phyloP scores from a whole-genome alignment of 2,797 vertebrate species.

The Lophius americanus region DNA sequence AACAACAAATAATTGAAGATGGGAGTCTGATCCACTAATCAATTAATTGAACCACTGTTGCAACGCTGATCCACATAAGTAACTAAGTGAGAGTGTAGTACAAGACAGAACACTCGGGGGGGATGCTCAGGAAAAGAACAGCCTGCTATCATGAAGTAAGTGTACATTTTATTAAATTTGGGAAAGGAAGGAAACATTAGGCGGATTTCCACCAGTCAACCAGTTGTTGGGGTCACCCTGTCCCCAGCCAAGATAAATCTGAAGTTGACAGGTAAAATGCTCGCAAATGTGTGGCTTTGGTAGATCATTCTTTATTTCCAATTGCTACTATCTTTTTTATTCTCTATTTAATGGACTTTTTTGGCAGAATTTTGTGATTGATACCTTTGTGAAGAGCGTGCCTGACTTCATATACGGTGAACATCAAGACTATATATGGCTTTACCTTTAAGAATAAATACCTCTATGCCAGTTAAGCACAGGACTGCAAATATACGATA shows the following conservation, averaged over 20 bases:
- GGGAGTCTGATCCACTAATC: no score
- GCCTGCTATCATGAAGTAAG: constrained; percentile 67
- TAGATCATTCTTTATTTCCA: neutral
- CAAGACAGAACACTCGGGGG: constrained; percentile 53
- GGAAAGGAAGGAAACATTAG: constrained; percentile 59
- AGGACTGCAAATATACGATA: constrained; percentile 34
- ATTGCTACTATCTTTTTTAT: no score
- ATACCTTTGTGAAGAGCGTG: neutral
- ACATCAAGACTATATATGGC: no score
- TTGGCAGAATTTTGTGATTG: neutral
- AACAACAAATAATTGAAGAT: no score
- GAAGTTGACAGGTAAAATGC: neutral
- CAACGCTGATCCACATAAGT: no score
- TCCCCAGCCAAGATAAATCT: neutral
- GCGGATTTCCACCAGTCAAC: constrained; percentile 54
- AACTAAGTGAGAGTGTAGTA: constrained; percentile 47
- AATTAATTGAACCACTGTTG: no score
- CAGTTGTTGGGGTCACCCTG: constrained; percentile 25
- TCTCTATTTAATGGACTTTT: neutral
- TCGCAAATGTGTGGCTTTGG: constrained; percentile 4
- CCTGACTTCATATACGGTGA: neutral
- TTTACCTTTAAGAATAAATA: neutral
- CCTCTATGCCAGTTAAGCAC: constrained; percentile 21
- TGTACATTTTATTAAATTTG: constrained; percentile 71
- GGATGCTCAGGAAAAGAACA: constrained; percentile 32